Evolutionary conservation across 2,797 vertebrate species (phyloP).

Genomic region (Pipistrellus kuhlii): DNA sequence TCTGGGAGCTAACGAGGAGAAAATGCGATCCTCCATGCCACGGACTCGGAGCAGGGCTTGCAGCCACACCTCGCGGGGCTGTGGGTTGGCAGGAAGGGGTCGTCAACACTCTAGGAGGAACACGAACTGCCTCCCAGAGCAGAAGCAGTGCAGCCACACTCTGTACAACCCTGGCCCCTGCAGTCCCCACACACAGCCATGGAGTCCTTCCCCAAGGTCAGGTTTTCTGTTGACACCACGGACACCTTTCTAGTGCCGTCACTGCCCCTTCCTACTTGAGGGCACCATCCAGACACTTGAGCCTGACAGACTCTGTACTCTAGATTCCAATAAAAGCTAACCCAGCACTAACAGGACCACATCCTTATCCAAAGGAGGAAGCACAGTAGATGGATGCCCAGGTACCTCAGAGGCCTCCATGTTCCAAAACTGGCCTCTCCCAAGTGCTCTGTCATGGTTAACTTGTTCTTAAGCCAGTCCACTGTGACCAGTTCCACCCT

Average conservation of each 20-base stretch:
- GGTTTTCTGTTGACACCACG: background rate
- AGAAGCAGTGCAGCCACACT: background rate
- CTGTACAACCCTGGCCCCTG: background rate
- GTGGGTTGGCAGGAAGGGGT: background rate
- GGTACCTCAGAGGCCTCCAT: background rate
- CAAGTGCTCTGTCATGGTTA: background rate
- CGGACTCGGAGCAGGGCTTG: background rate
- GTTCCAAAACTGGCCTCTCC: background rate
- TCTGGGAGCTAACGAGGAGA: background rate
- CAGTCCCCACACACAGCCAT: background rate
- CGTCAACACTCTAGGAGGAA: accelerated
- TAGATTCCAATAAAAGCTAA: background rate
- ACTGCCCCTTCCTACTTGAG: background rate
- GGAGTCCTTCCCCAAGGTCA: background rate
- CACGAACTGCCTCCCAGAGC: background rate
- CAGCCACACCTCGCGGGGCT: background rate
- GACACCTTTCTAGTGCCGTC: background rate
- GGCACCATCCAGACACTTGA: background rate
- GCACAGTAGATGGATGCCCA: background rate
- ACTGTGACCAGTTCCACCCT: background rate
- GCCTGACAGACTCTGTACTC: background rate
- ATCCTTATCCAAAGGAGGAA: background rate
- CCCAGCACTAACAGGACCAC: background rate
- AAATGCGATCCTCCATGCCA: accelerated
- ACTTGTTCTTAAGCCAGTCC: background rate